phyloP scores from a whole-genome alignment of 2,888 invertebrate genomes.

The Abrostola triplasia region DNA sequence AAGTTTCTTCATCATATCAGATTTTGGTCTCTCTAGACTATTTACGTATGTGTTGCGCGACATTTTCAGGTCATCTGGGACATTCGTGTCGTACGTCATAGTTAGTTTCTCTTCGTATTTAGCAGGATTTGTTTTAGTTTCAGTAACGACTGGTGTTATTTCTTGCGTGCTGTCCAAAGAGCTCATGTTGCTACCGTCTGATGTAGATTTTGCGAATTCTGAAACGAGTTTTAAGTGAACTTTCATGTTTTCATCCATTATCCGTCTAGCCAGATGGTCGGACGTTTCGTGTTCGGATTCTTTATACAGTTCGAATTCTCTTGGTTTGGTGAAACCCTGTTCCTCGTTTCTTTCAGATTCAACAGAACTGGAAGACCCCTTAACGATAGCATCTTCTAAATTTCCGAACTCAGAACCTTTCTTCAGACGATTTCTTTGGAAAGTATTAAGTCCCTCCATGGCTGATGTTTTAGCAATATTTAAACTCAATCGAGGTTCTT shows the following conservation, averaged over 20 bases:
- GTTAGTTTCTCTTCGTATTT: constrained; percentile 82
- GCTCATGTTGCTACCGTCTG: constrained; percentile 82
- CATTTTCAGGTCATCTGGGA: constrained; percentile 90
- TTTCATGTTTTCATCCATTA: constrained; percentile 85
- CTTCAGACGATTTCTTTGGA: constrained; percentile 91
- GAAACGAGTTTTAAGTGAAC: constrained; percentile 84
- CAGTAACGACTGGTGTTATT: constrained; percentile 59
- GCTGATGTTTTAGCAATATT: constrained; percentile 86
- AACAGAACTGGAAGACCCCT: constrained; percentile 83
- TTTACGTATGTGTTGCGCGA: constrained; percentile 89
- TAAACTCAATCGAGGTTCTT: constrained; percentile 88
- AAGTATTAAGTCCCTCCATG: constrained; percentile 90
- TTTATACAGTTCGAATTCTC: constrained; percentile 69
- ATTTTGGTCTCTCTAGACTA: constrained; percentile 90
- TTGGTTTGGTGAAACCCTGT: constrained; percentile 66
- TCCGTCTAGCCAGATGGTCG: constrained; percentile 81
- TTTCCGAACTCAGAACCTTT: constrained; percentile 93
- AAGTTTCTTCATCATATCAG: constrained; percentile 89
- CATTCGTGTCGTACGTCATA: constrained; percentile 88
- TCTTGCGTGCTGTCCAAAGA: constrained; percentile 80
- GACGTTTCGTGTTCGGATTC: constrained; percentile 79
- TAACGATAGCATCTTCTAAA: constrained; percentile 92
- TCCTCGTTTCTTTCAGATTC: constrained; percentile 79
- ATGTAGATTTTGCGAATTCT: constrained; percentile 85
- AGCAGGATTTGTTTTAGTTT: constrained; percentile 65